Conservation (phyloP, 2,888 invertebrate species). For the Plemyria rubiginata region DNA sequence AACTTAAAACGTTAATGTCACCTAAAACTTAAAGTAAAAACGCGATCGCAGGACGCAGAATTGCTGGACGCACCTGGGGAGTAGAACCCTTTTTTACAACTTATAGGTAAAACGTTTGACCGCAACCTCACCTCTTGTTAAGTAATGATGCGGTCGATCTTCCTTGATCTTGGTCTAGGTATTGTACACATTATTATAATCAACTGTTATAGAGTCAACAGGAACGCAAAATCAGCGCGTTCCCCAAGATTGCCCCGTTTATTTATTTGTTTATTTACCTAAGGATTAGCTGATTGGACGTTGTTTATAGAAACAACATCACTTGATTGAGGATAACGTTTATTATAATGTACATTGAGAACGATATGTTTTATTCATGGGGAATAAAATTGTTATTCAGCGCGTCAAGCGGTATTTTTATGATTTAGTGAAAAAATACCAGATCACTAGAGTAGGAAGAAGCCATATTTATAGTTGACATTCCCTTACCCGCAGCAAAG, state of each 20-base stretch:
- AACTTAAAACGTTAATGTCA: too few relatives aligned
- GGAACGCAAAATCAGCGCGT: slow-evolving; percentile 18
- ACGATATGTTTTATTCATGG: slow-evolving; percentile 30
- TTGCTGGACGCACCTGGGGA: too few relatives aligned
- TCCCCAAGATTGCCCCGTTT: slow-evolving; percentile 16
- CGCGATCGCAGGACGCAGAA: too few relatives aligned
- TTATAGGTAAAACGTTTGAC: too few relatives aligned
- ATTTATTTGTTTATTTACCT: slow-evolving; percentile 19
- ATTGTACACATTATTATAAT: not conserved
- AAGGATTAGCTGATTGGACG: slow-evolving; percentile 40
- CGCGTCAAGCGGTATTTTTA: slow-evolving; percentile 16
- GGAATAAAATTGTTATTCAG: slow-evolving; percentile 14
- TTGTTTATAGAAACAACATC: slow-evolving; percentile 40
- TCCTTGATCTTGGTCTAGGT: too few relatives aligned
- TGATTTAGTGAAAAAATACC: not conserved
- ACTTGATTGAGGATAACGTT: slow-evolving; percentile 47
- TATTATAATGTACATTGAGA: slow-evolving; percentile 32
- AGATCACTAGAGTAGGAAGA: not conserved
- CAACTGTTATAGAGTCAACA: not conserved
- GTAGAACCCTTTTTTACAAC: too few relatives aligned
- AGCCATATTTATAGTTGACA: not conserved
- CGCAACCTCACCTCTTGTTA: too few relatives aligned
- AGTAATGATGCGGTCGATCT: too few relatives aligned
- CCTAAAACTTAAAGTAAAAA: too few relatives aligned
- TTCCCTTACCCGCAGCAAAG: too few relatives aligned